A percentile compares a stretch with the other conserved stretches of the same genome.
Conservation (phyloP, 2,888 invertebrate species). For the Sphaerophoria rueppellii region DNA sequence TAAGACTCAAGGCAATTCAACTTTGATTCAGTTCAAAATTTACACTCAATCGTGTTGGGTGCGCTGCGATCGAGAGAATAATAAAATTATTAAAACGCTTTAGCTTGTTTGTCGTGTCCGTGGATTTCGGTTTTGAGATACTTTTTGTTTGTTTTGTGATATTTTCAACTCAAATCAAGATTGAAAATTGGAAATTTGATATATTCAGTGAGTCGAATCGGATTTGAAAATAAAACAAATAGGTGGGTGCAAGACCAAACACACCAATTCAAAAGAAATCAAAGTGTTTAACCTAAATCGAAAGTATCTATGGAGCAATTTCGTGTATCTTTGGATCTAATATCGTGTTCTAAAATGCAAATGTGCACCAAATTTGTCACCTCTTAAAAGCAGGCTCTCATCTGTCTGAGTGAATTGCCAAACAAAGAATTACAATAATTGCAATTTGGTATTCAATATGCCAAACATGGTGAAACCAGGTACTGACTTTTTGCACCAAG, state of each 20-base stretch:
- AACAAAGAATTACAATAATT: conserved; percentile 41
- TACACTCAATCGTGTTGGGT: conserved; percentile 71
- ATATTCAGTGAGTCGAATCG: conserved; percentile 39
- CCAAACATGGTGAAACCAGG: conserved; percentile 45
- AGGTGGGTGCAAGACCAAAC: conserved; percentile 43
- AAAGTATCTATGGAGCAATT: conserved; percentile 42
- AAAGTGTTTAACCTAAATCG: conserved; percentile 63
- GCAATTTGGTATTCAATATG: conserved; percentile 56
- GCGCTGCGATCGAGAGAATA: conserved; percentile 53
- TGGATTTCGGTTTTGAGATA: conserved; percentile 3
- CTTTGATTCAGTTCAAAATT: conserved; percentile 71
- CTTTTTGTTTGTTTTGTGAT: conserved; percentile 29
- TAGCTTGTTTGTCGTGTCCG: conserved; percentile 30
- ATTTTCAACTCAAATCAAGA: conserved; percentile 36
- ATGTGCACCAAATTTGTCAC: conserved; percentile 72
- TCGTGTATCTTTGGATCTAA: conserved; percentile 54
- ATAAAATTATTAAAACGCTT: conserved; percentile 40
- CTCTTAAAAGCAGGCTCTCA: conserved; percentile 5
- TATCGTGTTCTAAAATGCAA: conserved; percentile 62
- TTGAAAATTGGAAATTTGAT: conserved; percentile 34
- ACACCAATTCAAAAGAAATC: conserved; percentile 11
- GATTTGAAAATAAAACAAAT: conserved; percentile 16
- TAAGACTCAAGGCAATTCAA: conserved; percentile 65
- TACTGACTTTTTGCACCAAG: not conserved
- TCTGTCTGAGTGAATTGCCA: conserved; percentile 11